Percentiles rank a stretch among this genome's conserved stretches.
These are phyloP conservation scores for Xyrichtys novacula DNA, from an alignment of 2,797 vertebrate species.

Conservation along the genomic window DNA sequence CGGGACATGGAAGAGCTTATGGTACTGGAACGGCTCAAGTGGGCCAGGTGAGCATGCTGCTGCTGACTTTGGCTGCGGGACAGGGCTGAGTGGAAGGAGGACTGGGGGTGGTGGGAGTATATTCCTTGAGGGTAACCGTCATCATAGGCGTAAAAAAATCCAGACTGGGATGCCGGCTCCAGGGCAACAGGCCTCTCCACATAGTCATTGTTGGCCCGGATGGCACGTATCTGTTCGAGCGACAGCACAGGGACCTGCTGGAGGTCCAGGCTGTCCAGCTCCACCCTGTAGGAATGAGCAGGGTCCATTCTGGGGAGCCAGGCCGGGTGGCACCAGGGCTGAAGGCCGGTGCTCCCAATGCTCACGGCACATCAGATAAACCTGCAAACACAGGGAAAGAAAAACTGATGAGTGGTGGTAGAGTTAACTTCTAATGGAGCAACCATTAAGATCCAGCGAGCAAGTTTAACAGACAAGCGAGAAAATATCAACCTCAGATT, in stretches of 20 bases:
- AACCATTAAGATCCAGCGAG: neutral
- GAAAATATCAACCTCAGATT: too few relatives aligned
- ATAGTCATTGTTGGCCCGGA: slow-evolving; percentile 96
- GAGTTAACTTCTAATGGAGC: neutral
- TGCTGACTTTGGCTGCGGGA: slow-evolving; percentile 92
- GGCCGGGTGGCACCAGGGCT: slow-evolving; percentile 55
- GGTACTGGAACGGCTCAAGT: slow-evolving; percentile 95
- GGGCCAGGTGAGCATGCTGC: slow-evolving; percentile 86
- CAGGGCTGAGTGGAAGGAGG: slow-evolving; percentile 72
- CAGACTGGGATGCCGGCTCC: slow-evolving; percentile 83
- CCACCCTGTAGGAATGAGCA: slow-evolving; percentile 84
- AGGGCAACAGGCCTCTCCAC: slow-evolving; percentile 90
- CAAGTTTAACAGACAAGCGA: neutral
- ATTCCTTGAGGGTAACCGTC: slow-evolving; percentile 83
- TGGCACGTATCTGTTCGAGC: slow-evolving; percentile 94
- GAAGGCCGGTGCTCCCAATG: slow-evolving; percentile 57
- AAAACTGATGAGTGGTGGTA: neutral
- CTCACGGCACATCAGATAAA: slow-evolving; percentile 91
- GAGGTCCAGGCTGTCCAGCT: slow-evolving; percentile 88
- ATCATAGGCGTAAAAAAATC: slow-evolving; percentile 86
- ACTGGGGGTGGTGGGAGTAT: slow-evolving; percentile 57
- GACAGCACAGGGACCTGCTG: slow-evolving; percentile 92
- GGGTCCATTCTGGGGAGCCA: slow-evolving; percentile 87
- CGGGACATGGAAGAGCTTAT: slow-evolving; percentile 93
- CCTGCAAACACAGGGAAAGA: slow-evolving; percentile 55